These are phyloP conservation scores for Pteropus rufus DNA, from an alignment of 2,797 vertebrate genomes.

Conservation along the genomic window DNA sequence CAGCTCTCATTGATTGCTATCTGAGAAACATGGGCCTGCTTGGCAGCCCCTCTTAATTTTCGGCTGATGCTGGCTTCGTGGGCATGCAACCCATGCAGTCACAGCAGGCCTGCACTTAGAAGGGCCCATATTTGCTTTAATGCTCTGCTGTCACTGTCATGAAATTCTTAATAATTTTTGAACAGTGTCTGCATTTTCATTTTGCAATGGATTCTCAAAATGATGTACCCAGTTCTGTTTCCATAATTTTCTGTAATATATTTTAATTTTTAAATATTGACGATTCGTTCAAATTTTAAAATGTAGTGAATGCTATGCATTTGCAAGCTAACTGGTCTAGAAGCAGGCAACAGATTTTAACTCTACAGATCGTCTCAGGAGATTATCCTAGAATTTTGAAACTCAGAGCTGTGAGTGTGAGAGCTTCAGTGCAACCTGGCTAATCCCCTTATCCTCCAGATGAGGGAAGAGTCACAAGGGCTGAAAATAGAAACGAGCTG, in stretches of 20 bases:
- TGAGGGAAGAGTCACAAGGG: not conserved
- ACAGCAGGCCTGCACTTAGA: not conserved
- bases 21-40: not conserved
- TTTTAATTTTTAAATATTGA: not conserved
- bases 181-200: not conserved
- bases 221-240: not conserved
- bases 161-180: not conserved
- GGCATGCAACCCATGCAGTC: fast-evolving
- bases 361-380: not conserved
- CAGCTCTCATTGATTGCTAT: not conserved
- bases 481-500: not conserved
- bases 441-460: not conserved
- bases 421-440: not conserved
- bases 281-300: not conserved
- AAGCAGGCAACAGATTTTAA: not conserved
- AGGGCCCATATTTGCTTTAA: not conserved
- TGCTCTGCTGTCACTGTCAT: not conserved
- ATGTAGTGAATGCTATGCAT: not conserved
- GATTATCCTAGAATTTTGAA: not conserved
- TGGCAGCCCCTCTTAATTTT: not conserved
- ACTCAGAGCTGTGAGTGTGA: not conserved
- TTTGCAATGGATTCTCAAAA: not conserved
- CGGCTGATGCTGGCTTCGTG: not conserved
- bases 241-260: not conserved
- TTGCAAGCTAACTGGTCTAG: not conserved